Percentiles rank a stretch among this genome's conserved stretches.
phyloP scores from a whole-genome alignment of 2,797 vertebrate genomes.

The Dallia pectoralis region DNA sequence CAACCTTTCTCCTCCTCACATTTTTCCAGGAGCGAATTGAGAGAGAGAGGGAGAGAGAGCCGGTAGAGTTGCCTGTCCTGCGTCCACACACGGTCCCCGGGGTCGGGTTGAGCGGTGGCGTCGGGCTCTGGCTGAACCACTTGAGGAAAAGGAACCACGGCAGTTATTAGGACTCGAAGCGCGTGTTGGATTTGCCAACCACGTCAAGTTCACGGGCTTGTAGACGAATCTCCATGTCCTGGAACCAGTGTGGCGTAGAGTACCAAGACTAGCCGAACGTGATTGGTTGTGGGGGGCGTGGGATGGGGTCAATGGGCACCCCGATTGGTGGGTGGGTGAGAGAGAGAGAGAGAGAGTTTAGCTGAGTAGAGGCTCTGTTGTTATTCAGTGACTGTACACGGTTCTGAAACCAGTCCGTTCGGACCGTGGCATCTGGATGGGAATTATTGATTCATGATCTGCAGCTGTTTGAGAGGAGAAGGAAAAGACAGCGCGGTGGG shows the following conservation, averaged over 20 bases:
- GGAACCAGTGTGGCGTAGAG: not conserved
- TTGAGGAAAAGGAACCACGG: not conserved
- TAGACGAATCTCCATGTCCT: not conserved
- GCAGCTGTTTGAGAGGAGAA: constrained; percentile 17
- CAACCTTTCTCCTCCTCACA: not conserved
- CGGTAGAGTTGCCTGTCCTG: not conserved
- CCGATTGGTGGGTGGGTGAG: not conserved
- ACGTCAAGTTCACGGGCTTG: not conserved
- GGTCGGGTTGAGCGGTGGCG: not conserved
- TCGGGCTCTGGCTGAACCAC: not conserved
- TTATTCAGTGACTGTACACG: not conserved
- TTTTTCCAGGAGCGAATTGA: not conserved
- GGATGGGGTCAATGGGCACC: not conserved
- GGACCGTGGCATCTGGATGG: not conserved
- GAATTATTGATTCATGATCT: constrained; percentile 28
- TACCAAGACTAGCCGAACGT: not conserved
- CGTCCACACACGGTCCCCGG: not conserved
- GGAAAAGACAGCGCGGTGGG: not conserved
- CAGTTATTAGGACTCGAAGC: not conserved
- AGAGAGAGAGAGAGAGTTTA: not conserved
- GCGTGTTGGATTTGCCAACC: not conserved
- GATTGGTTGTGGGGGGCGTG: not conserved
- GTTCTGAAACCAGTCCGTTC: constrained; percentile 12
- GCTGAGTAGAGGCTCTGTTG: not conserved
- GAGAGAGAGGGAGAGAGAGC: not conserved